Evolutionary conservation across 2,113 vertebrate species (phyloP), one percentile per base, ranked within the genome.

Genomic region (Phoxinus phoxinus): DNA sequence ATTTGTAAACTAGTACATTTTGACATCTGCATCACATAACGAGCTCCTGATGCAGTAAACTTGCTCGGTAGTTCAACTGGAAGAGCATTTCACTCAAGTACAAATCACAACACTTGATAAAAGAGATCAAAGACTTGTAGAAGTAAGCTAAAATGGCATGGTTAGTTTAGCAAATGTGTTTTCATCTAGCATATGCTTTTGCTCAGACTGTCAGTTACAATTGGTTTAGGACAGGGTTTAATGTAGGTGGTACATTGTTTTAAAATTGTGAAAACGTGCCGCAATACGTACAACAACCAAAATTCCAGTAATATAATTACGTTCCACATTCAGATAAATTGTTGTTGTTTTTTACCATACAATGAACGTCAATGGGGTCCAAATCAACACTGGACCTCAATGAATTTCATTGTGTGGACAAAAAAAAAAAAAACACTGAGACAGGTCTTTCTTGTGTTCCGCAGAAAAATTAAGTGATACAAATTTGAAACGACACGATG

Each of bases 381-480:
- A 46, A 73, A 73, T 25, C 71, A 73, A 25, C n/a, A 71, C 32
- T 1, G 9, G 3, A 73, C 35, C 21, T 23, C 37, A 2, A 0
- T 72, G 6, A 25, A 41, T 27, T 74, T 74, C 37, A 27, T 4
- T 74, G 6, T 27, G 44, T 46, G 23, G 59, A 53, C 32, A 83
- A 85, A 83, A 23, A 23, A 35, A 1, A 21, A 65, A 17, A 17
- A 32, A 32, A 56, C 51, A 87, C 72, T 25, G 90, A 85, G 86
- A 5, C 21, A 84, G 41, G 65, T 46, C 19, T 84, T 27, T 21
- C 32, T 35, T 6, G 19, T 37, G 67, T 23, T 11, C 19, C 67
- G 12, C 32, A 71, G 1, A n/a, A 21, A 75, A 19, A 12, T 23
- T 41, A 6, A 51, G 30, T 7, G 17, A 21, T 21, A 53, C 6